Percentiles rank a stretch among this genome's conserved stretches.
Evolutionary conservation across 2,797 vertebrate genomes (phyloP).

Genomic region (Tapirus indicus): DNA sequence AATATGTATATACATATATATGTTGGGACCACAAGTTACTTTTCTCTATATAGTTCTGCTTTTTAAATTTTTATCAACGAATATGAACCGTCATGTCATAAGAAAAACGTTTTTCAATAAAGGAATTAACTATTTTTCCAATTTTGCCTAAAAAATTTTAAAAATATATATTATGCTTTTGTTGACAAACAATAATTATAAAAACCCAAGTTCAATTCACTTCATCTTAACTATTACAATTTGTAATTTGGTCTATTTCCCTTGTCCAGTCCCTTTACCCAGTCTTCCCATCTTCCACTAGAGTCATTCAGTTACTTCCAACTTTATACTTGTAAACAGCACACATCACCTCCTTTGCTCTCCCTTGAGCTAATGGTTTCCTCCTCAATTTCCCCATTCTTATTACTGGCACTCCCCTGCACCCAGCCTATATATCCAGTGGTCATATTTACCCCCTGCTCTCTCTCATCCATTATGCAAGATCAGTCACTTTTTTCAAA

Average conservation of each 20-base stretch:
- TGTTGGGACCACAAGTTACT: neutral
- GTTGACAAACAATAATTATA: neutral
- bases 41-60: neutral
- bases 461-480: neutral
- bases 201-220: neutral
- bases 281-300: neutral
- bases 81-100: neutral
- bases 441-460: neutral
- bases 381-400: neutral
- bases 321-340: neutral
- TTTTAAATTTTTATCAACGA: constrained; percentile 7
- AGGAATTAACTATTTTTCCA: neutral
- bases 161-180: neutral
- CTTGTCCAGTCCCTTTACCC: neutral
- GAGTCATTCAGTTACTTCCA: neutral
- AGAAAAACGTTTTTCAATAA: neutral
- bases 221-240: too few species aligned
- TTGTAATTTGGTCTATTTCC: too few species aligned
- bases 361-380: neutral
- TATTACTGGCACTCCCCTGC: neutral
- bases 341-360: neutral
- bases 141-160: neutral
- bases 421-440: neutral
- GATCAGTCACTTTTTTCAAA: neutral
- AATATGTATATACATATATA: neutral